phyloP scores from a whole-genome alignment of 2,113 vertebrate genomes.

The Nothoprocta pentlandii region DNA sequence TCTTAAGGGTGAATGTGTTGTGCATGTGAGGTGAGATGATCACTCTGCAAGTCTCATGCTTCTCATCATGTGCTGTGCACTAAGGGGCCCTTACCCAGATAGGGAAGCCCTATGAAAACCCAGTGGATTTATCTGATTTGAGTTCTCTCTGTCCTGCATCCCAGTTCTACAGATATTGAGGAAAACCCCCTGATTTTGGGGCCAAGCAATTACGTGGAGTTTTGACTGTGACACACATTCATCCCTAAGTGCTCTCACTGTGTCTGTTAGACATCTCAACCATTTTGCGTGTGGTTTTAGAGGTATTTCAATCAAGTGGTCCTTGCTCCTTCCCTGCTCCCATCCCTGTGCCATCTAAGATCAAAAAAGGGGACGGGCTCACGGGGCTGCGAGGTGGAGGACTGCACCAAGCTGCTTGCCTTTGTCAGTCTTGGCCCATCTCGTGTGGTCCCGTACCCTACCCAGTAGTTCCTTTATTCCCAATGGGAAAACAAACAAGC shows the following conservation, averaged over 20 bases:
- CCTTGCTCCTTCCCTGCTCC: background rate
- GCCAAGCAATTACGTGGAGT: background rate
- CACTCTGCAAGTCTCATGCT: background rate
- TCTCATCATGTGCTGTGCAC: background rate
- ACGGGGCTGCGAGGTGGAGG: background rate
- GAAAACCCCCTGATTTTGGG: background rate
- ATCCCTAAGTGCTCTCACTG: background rate
- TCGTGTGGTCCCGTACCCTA: conserved; percentile 44
- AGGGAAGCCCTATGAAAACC: background rate
- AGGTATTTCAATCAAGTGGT: conserved; percentile 19
- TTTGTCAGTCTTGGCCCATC: conserved; percentile 55
- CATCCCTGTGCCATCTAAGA: background rate
- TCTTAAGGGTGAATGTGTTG: conserved; percentile 62
- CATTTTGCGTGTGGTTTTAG: conserved; percentile 27
- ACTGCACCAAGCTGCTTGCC: conserved; percentile 6
- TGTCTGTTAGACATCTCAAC: background rate
- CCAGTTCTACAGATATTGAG: background rate
- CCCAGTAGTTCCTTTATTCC: conserved; percentile 53
- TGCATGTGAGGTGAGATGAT: background rate
- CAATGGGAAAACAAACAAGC: background rate
- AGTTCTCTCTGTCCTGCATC: background rate
- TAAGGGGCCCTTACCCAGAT: fast-evolving
- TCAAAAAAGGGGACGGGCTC: conserved; percentile 45
- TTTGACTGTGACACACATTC: conserved; percentile 45
- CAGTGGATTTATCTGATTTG: background rate